Base-by-base conservation (phyloP, 1,140 invertebrate species). In the Caenorhabditis latens region DNA sequence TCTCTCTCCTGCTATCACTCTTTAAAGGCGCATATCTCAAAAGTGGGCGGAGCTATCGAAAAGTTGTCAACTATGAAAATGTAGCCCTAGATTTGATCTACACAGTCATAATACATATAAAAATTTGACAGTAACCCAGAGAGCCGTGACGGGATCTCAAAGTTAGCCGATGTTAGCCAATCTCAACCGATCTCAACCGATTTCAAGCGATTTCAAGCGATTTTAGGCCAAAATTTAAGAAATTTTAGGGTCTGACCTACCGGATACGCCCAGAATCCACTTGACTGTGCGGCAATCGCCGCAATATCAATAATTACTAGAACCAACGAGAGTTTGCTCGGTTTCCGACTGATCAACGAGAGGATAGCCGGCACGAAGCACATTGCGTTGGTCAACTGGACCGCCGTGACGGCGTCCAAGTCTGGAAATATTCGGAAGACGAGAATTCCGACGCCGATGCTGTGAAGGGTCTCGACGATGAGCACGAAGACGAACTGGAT, bases 341-440 rank as follows among this genome's bases (percentile, higher is more conserved):
- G 84, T 55, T 86, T 63, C 58, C 91, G 46, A 84, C 89, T 90
- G 14, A 92, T 61, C n/a, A 89, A 63, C 46, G 83, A 89, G 11
- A 92, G 61, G 84, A 90, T 58, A 9, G 90, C 84, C 0, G 91
- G 91, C 5, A 92, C 84, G 42, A 92, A 84, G 84, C 91, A 92
- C 46, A 92, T 65, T 11, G 89, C 91, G 71, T 92, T 92, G 21
- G 91, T 90, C n/a, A 92, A 85, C 46, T 86, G 86, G 24, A 55
- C 75, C 16, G 86, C 86, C 21, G 91, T 92, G 24, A 86, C 84
- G 4, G 90, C 88, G 79, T 91, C 84, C 53, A 91, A 71, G 57
- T 91, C 86, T 19, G 92, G 91, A 84, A 92, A 88, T 57, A 92
- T 84, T 58, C 84, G 65, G 84, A 92, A 92, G 32, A 90, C 90